Evolutionary conservation across 2,797 vertebrate genomes (phyloP).

Genomic region (Hybognathus amarus): DNA sequence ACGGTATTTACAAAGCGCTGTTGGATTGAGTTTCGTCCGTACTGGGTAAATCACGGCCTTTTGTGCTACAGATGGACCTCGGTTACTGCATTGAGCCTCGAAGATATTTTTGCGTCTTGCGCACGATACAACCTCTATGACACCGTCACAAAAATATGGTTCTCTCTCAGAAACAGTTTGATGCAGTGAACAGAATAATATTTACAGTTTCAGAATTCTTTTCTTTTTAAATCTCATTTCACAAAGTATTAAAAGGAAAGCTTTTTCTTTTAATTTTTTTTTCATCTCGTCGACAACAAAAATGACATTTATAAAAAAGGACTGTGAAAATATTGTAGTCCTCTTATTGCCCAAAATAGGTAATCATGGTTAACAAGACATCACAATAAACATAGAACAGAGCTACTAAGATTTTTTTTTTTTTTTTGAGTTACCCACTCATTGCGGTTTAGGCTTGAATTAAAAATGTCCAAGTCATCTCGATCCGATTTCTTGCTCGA

Average conservation of each 20-base stretch:
- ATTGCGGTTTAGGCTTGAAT: conserved; percentile 65
- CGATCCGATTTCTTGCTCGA: conserved; percentile 69
- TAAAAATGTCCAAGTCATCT: conserved; percentile 58
- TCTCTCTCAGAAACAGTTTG: conserved; percentile 83
- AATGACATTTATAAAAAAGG: conserved; percentile 90
- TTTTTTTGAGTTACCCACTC: conserved; percentile 74
- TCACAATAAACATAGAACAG: conserved; percentile 79
- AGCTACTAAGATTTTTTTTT: conserved; percentile 69
- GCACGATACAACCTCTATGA: conserved; percentile 78
- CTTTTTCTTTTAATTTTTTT: conserved; percentile 84
- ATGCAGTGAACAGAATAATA: conserved; percentile 87
- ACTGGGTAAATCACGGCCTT: conserved; percentile 73
- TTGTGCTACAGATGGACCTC: conserved; percentile 68
- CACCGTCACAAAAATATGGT: conserved; percentile 88
- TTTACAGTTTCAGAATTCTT: conserved; percentile 80
- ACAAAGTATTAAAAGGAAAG: conserved; percentile 76
- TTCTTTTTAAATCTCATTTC: conserved; percentile 80
- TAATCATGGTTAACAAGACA: conserved; percentile 83
- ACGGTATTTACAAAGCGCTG: conserved; percentile 75
- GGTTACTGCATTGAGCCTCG: conserved; percentile 58
- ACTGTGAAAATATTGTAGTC: conserved; percentile 82
- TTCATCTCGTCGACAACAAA: conserved; percentile 76
- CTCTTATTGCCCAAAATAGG: conserved; percentile 95
- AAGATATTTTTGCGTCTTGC: conserved; percentile 60
- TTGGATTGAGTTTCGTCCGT: conserved; percentile 68